phyloP scores from a whole-genome alignment of 2,797 vertebrate genomes.

The Ara ararauna region DNA sequence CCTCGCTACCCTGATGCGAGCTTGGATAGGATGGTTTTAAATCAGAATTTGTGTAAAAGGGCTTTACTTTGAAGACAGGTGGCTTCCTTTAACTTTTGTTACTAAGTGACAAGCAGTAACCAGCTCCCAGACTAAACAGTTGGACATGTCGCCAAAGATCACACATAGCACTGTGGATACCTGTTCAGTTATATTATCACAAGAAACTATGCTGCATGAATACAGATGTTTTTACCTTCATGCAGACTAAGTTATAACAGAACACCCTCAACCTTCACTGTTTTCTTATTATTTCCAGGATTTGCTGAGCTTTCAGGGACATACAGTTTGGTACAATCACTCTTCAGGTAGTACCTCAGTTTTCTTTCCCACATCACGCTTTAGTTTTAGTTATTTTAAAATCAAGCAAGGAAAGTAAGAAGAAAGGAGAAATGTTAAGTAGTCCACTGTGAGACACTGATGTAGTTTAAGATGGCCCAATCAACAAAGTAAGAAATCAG shows the following conservation, averaged over 20 bases:
- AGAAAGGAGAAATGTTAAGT: background rate
- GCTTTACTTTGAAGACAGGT: background rate
- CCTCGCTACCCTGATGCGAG: background rate
- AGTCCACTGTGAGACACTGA: background rate
- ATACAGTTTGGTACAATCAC: background rate
- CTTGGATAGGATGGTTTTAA: background rate
- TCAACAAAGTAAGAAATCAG: background rate
- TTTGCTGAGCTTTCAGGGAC: background rate
- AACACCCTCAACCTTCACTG: background rate
- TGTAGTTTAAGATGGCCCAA: background rate
- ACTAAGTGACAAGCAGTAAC: background rate
- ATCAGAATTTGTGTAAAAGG: background rate
- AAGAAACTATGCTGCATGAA: background rate
- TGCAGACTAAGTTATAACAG: background rate
- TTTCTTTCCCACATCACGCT: background rate
- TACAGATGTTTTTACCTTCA: background rate
- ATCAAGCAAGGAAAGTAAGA: background rate
- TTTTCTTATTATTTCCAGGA: background rate
- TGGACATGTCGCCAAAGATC: background rate
- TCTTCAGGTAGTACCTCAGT: background rate
- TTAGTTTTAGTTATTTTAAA: background rate
- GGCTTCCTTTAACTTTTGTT: background rate
- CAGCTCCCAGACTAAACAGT: background rate
- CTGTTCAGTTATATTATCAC: background rate
- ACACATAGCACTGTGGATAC: background rate